Conservation (phyloP, 35 echinoderm and acorn worm genomes). For the Amphiura filiformis region DNA sequence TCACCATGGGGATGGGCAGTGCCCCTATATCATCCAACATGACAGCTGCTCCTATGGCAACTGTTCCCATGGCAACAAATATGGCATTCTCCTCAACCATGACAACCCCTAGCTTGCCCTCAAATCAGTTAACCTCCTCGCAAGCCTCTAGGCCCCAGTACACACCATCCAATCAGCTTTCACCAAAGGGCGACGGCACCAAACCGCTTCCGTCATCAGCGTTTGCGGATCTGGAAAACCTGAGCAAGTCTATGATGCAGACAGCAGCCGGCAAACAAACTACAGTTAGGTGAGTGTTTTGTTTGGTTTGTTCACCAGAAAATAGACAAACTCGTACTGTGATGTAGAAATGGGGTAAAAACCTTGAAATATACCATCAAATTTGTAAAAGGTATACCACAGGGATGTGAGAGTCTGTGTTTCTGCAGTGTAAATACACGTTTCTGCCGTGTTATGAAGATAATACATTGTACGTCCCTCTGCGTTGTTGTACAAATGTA, state of each 20-base stretch:
- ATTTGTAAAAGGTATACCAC: not conserved
- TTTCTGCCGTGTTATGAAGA: not conserved
- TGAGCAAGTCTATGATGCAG: conserved; percentile 70
- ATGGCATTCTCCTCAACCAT: not conserved
- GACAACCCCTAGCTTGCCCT: not conserved
- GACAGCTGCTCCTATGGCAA: not conserved
- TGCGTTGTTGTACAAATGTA: too few species aligned
- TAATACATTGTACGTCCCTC: too few species aligned
- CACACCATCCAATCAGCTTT: not conserved
- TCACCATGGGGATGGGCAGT: not conserved
- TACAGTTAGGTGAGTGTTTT: not conserved
- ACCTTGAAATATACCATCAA: not conserved
- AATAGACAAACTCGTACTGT: too few species aligned
- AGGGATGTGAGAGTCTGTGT: not conserved
- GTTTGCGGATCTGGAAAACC: conserved; percentile 65
- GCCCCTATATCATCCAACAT: not conserved
- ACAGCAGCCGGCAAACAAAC: conserved; percentile 31
- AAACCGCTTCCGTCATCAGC: not conserved
- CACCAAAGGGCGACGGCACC: not conserved
- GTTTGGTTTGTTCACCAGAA: not conserved
- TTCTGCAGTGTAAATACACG: not conserved
- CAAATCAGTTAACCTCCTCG: not conserved
- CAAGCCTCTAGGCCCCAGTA: not conserved
- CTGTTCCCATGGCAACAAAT: not conserved
- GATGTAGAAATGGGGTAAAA: not conserved